A percentile compares a stretch with the other conserved stretches of the same genome.
These are phyloP conservation scores for Pseudoatta argentina DNA, from an alignment of 1,140 invertebrate species.

Conservation along the genomic window DNA sequence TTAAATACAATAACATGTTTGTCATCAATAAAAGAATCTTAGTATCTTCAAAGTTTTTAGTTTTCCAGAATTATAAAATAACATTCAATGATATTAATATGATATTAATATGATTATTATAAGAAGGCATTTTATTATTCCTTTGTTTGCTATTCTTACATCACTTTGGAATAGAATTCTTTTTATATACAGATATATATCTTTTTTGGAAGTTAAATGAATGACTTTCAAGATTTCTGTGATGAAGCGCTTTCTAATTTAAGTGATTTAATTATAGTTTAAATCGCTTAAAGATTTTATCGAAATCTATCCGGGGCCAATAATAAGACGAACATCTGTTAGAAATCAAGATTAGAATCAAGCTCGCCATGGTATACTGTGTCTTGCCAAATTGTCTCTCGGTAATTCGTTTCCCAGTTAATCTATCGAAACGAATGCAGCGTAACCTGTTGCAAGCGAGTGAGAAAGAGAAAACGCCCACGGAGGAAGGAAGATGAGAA, in stretches of 20 bases:
- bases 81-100: background rate
- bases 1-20: background rate
- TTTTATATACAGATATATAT: background rate
- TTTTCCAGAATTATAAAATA: background rate
- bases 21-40: background rate
- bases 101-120: background rate
- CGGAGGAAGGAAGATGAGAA: conserved; percentile 15
- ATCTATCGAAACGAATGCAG: conserved; percentile 70
- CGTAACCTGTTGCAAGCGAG: conserved; percentile 40
- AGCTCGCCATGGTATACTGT: conserved; percentile 26
- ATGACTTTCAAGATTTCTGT: background rate
- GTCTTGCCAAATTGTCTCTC: conserved; percentile 53
- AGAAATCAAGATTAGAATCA: conserved; percentile 43
- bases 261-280: conserved; percentile 24
- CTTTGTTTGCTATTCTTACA: background rate
- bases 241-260: background rate
- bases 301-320: background rate
- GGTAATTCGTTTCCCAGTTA: conserved; percentile 51
- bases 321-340: conserved; percentile 57
- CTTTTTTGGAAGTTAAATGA: background rate
- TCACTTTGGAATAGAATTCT: background rate
- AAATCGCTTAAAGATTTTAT: background rate
- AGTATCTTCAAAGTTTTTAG: background rate
- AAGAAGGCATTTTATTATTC: background rate
- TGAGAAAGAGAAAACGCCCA: background rate